Evolutionary conservation across 37 sponge, comb jelly and placozoan genomes (phyloP).

Genomic region (Bolinopsis microptera): DNA sequence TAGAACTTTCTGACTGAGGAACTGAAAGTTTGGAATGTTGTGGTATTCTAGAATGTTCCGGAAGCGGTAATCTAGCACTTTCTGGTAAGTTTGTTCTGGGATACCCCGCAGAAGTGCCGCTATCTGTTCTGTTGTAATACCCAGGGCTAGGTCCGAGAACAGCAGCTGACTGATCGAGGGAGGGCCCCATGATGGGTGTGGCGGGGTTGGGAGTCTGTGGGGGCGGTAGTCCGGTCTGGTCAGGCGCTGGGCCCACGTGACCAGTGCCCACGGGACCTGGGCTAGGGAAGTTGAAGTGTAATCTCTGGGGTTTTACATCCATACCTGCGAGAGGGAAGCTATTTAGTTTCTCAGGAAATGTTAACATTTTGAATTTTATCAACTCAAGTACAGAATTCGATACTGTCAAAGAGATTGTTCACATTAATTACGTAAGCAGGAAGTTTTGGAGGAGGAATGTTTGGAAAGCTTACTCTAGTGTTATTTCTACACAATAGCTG

Average conservation of each 20-base stretch:
- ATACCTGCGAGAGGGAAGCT: background rate
- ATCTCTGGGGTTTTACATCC: background rate
- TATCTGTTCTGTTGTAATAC: background rate
- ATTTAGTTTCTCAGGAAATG: background rate
- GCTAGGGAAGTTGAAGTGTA: conserved; percentile 56
- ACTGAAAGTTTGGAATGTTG: background rate
- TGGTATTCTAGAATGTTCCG: background rate
- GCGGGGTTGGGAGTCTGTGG: background rate
- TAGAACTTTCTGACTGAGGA: background rate
- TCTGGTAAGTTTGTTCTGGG: background rate
- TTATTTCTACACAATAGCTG: too few relatives aligned
- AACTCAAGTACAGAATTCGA: too few relatives aligned
- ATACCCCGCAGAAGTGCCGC: background rate
- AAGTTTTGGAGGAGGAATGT: too few relatives aligned
- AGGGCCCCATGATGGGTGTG: conserved; percentile 63
- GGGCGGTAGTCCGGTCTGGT: background rate
- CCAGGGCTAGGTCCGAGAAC: conserved; percentile 15
- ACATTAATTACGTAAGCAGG: too few relatives aligned
- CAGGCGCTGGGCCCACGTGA: too few relatives aligned
- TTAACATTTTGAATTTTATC: too few relatives aligned
- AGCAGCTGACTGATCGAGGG: background rate
- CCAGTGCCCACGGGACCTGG: too few relatives aligned
- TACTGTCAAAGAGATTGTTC: too few relatives aligned
- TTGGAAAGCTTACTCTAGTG: too few relatives aligned
- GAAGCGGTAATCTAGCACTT: background rate